Evolutionary conservation across 2,113 vertebrate species (phyloP).

Genomic region (Dermatemys mawii): DNA sequence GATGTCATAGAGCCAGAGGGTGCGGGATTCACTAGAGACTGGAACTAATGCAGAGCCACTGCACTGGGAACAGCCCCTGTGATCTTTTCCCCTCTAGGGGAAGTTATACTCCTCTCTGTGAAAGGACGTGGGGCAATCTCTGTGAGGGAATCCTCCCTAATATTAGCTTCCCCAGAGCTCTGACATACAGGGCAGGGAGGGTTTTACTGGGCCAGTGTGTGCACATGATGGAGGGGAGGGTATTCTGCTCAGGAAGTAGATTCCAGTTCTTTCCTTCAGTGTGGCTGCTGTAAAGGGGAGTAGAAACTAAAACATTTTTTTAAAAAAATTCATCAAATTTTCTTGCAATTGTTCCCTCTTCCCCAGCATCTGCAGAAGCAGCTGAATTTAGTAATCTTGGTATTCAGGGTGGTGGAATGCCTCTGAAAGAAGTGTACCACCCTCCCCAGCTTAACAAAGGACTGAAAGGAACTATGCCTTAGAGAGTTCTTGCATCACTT

Average conservation of each 20-base stretch:
- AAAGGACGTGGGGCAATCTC: background rate
- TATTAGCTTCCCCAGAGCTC: background rate
- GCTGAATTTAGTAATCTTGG: background rate
- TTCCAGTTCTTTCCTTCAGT: background rate
- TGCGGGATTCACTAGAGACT: background rate
- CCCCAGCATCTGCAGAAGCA: fast-evolving
- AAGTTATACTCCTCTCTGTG: background rate
- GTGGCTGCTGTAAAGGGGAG: background rate
- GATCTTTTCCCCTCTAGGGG: background rate
- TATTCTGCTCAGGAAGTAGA: background rate
- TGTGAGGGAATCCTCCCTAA: background rate
- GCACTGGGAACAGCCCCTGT: background rate
- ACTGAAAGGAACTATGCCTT: background rate
- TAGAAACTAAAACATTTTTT: background rate
- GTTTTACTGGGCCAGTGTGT: background rate
- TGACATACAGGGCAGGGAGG: too few species aligned
- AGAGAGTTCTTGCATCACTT: background rate
- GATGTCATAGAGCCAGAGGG: too few species aligned
- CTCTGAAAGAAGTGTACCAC: background rate
- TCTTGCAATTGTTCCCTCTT: background rate
- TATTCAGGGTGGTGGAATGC: too few species aligned
- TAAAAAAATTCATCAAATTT: background rate
- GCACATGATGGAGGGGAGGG: background rate
- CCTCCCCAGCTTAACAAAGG: background rate
- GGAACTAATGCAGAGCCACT: background rate